Evolutionary conservation across 2,797 vertebrate species (phyloP), one percentile per base, ranked within the genome.

Genomic region (Mycteria americana): DNA sequence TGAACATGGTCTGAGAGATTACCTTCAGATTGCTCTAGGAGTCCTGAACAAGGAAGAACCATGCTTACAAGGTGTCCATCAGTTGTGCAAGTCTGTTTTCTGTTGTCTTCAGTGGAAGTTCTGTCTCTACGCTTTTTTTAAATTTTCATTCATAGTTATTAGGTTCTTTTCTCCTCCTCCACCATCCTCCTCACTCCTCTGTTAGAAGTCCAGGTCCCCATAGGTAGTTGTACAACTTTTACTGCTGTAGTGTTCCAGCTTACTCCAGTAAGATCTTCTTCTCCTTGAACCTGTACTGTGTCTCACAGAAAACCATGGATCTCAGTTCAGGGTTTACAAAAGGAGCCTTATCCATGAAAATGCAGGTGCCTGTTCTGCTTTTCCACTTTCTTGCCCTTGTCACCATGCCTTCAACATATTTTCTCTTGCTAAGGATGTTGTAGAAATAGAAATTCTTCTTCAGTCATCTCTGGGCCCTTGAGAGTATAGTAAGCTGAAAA

Each of bases 31-130:
- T 85, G 18, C 56, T 63, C 4, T 75, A 41, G 43, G 24, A 70
- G 43, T 46, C n/a, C 30, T 50, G 51, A 83, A 27, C 28, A 78
- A 64, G 16, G 31, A 80, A 53, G 37, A 78, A 11, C 7, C 1
- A 0, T 37, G 4, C 53, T 65, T 67, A 35, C n/a, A 54, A 45
- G 25, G 1, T 68, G 19, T 28, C 37, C 1, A 0, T 83, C 48
- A 18, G 25, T 56, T 41, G 21, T 64, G 5, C 57, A 60, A 46
- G 11, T 48, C 27, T 79, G 3, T 54, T 77, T 84, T 74, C 24
- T 67, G 2, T 62, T 93, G 25, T 18, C 31, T 33, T 72, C 63
- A 46, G 14, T 39, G 39, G 27, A 48, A 67, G 12, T 81, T 67
- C 3, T 6, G 4, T 43, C 17, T 63, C 43, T 24, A 10, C 15